These are phyloP conservation scores for Temnothorax rugatulus DNA, from an alignment of 2,888 invertebrate genomes.

Conservation along the genomic window DNA sequence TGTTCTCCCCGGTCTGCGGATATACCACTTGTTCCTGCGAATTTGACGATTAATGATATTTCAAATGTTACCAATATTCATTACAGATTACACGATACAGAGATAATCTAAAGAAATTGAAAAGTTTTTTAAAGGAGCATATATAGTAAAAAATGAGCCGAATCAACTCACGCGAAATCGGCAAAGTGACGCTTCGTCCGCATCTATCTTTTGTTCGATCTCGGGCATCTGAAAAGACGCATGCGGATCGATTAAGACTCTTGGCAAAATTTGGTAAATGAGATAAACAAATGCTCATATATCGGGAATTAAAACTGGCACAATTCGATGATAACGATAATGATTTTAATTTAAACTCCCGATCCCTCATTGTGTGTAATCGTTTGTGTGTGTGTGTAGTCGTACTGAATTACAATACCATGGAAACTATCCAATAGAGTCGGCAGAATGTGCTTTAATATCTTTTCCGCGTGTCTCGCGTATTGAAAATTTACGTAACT, in stretches of 20 bases:
- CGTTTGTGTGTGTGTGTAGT: no score
- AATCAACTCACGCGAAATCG: conserved; percentile 55
- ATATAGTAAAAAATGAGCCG: background rate
- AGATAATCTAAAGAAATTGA: background rate
- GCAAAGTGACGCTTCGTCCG: conserved; percentile 61
- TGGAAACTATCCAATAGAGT: background rate
- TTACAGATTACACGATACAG: background rate
- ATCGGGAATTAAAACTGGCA: background rate
- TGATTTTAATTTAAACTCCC: background rate
- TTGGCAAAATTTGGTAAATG: background rate
- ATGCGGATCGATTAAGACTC: background rate
- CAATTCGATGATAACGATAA: background rate
- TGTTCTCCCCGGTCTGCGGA: conserved; percentile 89
- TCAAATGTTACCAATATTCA: background rate
- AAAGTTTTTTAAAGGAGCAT: background rate
- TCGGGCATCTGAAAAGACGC: conserved; percentile 51
- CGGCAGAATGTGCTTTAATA: background rate
- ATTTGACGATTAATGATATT: background rate
- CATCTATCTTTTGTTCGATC: conserved; percentile 59
- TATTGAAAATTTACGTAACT: background rate
- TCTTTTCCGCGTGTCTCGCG: background rate
- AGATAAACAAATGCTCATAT: background rate
- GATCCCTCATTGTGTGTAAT: background rate
- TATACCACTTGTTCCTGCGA: conserved; percentile 87
- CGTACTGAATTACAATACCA: background rate